Evolutionary conservation across 2,888 invertebrate species (phyloP), one percentile per base, ranked within the genome.

Genomic region (Plebejus anna): DNA sequence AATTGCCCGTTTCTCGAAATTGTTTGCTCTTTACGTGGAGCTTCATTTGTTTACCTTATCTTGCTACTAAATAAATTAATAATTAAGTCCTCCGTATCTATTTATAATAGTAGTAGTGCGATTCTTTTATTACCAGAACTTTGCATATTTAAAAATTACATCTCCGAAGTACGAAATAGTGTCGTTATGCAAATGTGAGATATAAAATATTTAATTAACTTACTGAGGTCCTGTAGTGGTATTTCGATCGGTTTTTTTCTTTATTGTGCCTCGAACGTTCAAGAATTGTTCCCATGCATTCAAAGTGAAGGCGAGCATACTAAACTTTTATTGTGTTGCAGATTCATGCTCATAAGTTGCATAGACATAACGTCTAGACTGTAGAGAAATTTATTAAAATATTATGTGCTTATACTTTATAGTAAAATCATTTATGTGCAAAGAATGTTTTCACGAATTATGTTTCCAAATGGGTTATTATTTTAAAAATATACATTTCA

Each of bases 1-100:
- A 66, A 66, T 66, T 66, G 22, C 22, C 11, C 28, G 61, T 9
- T 66, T 36, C 32, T 66, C 16, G 32, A 32, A 36, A 66, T 36
- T 66, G 13, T 66, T 66, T 28, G 66, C 66, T 66, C 32, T 66
- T 66, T 66, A 66, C 66, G 28, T 66, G 9, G 66, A 32, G 13
- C 32, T 66, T 28, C 28, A 11, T 36, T 66, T 66, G 1, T 61
- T 9, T 28, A 61, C 9, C 32, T 66, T 66, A 32, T 32, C 11
- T 28, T 36, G 66, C 32, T 16, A 66, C 13, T 5, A 4, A 22
- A 66, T 66, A 5, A 36, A 66, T 66, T 36, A 32, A 32, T 5
- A 5, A 61, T 61, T 4, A 22, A 57, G 6, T n/a, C n/a, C 13
- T 16, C 5, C 57, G 2, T 22, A 61, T 61, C 57, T 13, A 61